These are phyloP conservation scores for Taenaris catops DNA, from an alignment of 2,888 invertebrate genomes.

Conservation along the genomic window DNA sequence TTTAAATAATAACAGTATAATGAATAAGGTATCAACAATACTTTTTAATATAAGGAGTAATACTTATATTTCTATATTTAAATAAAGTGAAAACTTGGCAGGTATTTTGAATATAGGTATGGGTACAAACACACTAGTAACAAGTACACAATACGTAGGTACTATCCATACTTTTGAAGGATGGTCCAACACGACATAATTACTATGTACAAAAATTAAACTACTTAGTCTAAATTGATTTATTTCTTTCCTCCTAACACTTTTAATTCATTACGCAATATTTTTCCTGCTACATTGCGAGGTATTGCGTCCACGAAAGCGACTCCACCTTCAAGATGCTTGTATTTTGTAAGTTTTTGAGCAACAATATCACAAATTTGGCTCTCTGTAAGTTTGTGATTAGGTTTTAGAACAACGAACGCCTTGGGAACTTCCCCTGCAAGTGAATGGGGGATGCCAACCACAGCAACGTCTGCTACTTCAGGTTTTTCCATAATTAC, in stretches of 20 bases:
- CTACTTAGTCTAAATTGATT: conserved; percentile 2
- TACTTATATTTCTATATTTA: no score
- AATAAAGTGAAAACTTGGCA: no score
- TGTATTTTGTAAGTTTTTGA: conserved; percentile 85
- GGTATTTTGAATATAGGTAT: no score
- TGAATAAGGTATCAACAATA: no score
- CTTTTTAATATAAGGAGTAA: no score
- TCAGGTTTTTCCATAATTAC: conserved; percentile 85
- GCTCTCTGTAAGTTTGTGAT: conserved; percentile 75
- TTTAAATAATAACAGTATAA: no score
- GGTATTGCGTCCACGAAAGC: conserved; percentile 85
- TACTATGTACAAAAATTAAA: conserved; percentile 11
- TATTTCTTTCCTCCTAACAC: conserved; percentile 43
- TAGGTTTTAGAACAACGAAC: conserved; percentile 83
- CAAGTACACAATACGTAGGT: no score
- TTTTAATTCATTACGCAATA: conserved; percentile 84
- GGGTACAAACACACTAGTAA: no score
- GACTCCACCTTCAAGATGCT: conserved; percentile 85
- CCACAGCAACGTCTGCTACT: conserved; percentile 88
- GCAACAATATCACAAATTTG: conserved; percentile 79
- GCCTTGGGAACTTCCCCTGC: conserved; percentile 89
- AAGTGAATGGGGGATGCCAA: conserved; percentile 84
- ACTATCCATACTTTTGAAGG: no score
- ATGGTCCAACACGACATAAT: no score
- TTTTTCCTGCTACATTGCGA: conserved; percentile 88